Evolutionary conservation across 1,140 invertebrate species (phyloP).

Genomic region (Schlechtendalia chinensis): DNA sequence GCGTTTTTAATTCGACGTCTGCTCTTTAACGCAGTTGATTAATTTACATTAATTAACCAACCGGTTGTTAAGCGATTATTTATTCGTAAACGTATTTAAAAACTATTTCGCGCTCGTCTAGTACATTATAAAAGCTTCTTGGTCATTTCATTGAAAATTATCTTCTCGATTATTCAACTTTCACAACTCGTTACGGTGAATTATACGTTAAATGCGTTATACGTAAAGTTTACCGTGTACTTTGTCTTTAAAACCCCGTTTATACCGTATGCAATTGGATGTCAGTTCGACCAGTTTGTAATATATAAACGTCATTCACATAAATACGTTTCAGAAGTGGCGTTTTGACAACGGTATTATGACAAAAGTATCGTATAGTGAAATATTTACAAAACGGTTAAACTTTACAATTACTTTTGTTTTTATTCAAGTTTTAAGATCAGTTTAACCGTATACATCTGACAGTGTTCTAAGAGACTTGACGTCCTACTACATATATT

Average conservation of each 20-base stretch:
- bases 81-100: neutral
- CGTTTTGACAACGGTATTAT: neutral
- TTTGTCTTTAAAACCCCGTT: neutral
- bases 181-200: neutral
- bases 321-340: neutral
- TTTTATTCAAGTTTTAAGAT: constrained; percentile 2
- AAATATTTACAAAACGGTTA: constrained; percentile 2
- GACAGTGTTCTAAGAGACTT: neutral
- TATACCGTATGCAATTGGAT: neutral
- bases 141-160: neutral
- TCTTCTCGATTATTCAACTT: constrained; percentile 17
- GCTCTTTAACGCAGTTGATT: no score
- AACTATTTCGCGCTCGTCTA: neutral
- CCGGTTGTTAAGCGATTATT: neutral
- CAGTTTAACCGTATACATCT: neutral
- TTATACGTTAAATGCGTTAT: neutral
- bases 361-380: neutral
- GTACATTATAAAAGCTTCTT: neutral
- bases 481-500: neutral
- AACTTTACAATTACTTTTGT: neutral
- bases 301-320: neutral
- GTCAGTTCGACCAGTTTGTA: neutral
- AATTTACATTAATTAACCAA: no score
- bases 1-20: neutral
- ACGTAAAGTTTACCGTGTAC: neutral